Conservation (phyloP, 2,888 invertebrate genomes). For the Drosophila ezoana region DNA sequence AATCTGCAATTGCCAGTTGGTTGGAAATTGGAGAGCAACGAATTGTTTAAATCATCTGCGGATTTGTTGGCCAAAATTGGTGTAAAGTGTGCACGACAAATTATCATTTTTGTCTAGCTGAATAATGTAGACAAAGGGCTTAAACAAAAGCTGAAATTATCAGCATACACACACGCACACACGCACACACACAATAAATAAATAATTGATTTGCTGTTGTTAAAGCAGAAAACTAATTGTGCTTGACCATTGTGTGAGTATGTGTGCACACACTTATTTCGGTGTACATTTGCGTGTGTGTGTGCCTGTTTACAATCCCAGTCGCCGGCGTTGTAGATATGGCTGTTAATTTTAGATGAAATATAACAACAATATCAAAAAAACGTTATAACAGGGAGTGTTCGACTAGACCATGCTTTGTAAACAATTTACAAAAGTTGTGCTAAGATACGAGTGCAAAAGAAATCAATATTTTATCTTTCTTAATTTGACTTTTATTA, state of each 20-base stretch:
- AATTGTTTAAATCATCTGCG: conserved; percentile 29
- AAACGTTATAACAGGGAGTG: not conserved
- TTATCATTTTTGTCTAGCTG: conserved; percentile 35
- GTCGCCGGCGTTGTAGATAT: conserved; percentile 30
- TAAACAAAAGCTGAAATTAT: conserved; percentile 58
- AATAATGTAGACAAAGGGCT: conserved; percentile 62
- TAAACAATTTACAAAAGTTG: not conserved
- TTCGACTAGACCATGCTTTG: not conserved
- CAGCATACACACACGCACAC: conserved; percentile 24
- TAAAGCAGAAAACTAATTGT: conserved; percentile 66
- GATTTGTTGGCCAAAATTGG: conserved; percentile 29
- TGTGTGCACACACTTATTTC: not conserved
- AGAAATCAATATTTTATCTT: too few species aligned
- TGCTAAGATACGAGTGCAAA: too few species aligned
- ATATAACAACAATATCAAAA: conserved; percentile 53
- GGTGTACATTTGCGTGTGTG: conserved; percentile 1
- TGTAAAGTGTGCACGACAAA: conserved; percentile 27
- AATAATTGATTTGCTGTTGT: conserved; percentile 71
- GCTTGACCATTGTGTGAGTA: conserved; percentile 33
- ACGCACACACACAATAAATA: conserved; percentile 41
- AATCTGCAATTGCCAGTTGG: conserved; percentile 28
- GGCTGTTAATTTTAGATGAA: conserved; percentile 42
- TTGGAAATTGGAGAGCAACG: conserved; percentile 3
- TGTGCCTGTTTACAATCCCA: conserved; percentile 17
- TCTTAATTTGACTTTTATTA: too few species aligned